Evolutionary conservation across 1,140 invertebrate species (phyloP).

Genomic region (Frieseomelitta varia): DNA sequence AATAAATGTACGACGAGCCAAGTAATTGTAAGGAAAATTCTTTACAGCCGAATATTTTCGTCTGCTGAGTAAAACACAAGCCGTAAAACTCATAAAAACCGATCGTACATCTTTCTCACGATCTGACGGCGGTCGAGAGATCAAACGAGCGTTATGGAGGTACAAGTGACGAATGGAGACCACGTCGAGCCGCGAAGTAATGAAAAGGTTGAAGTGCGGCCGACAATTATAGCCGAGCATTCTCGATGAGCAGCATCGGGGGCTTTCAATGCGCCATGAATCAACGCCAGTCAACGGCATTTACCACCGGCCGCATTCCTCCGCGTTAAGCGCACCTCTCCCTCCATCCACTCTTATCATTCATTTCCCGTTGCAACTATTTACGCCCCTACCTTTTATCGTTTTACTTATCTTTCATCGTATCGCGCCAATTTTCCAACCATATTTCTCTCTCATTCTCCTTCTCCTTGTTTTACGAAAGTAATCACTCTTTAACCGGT

Average conservation of each 20-base stretch:
- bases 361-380: conserved; percentile 25
- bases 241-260: conserved; percentile 40
- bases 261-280: conserved; percentile 59
- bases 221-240: conserved; percentile 48
- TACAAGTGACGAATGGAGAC: not conserved
- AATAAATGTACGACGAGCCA: no score
- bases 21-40: no score
- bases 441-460: not conserved
- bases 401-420: not conserved
- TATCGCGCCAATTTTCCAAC: not conserved
- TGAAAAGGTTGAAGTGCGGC: conserved; percentile 48
- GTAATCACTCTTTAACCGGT: not conserved
- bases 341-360: not conserved
- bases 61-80: not conserved
- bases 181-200: conserved; percentile 12
- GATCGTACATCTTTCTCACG: not conserved
- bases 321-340: conserved; percentile 32
- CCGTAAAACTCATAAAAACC: not conserved
- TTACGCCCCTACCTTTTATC: not conserved
- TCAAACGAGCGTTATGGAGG: not conserved
- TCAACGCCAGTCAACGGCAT: conserved; percentile 59
- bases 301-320: conserved; percentile 36
- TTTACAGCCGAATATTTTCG: not conserved
- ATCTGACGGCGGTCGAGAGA: not conserved
- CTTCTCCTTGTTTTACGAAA: not conserved